Conservation (phyloP, 2,113 vertebrate genomes). For the Melierax canorus region DNA sequence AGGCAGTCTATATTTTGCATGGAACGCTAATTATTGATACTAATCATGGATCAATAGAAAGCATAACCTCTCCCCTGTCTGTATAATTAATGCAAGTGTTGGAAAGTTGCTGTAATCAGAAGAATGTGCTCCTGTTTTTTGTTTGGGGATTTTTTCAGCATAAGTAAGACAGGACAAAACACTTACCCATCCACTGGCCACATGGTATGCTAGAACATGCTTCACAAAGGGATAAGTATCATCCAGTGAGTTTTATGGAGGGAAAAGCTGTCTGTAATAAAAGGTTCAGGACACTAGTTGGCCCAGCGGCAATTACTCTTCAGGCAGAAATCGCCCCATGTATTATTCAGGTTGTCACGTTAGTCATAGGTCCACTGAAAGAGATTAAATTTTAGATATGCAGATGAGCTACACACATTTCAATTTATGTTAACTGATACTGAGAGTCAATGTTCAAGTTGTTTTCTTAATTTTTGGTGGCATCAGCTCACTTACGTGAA, state of each 20-base stretch:
- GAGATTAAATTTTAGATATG: not conserved
- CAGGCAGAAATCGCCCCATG: not conserved
- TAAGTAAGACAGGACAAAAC: not conserved
- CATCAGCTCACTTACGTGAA: not conserved
- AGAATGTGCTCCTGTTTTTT: not conserved
- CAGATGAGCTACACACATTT: not conserved
- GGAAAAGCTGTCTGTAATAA: not conserved
- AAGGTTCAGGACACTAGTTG: not conserved
- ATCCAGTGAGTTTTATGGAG: not conserved
- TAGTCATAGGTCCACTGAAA: not conserved
- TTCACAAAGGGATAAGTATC: not conserved
- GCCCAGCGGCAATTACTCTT: not conserved
- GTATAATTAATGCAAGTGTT: not conserved
- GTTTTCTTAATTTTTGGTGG: not conserved
- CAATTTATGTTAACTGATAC: not conserved
- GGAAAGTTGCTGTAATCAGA: not conserved
- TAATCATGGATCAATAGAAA: not conserved
- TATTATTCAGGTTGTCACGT: not conserved
- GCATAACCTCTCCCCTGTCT: not conserved
- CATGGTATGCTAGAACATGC: not conserved
- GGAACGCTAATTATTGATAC: not conserved
- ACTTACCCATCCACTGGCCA: not conserved
- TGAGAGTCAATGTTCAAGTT: not conserved
- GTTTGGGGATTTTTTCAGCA: not conserved
- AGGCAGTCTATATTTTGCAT: not conserved